phyloP scores from a whole-genome alignment of 1,140 invertebrate genomes.

The Leptinotarsa lineolata region DNA sequence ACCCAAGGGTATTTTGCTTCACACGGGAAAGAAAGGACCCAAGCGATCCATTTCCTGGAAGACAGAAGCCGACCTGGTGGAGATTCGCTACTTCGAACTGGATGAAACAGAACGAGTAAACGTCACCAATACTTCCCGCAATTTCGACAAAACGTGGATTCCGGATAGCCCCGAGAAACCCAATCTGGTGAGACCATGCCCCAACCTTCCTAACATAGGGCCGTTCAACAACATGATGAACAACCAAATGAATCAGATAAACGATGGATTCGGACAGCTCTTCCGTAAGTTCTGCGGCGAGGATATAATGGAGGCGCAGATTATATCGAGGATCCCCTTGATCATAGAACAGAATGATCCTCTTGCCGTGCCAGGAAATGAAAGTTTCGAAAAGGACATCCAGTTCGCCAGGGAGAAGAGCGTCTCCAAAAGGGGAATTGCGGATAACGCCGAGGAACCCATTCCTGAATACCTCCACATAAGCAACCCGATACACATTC shows the following conservation, averaged over 20 bases:
- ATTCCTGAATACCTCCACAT: constrained; percentile 78
- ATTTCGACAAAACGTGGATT: constrained; percentile 89
- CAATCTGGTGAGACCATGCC: constrained; percentile 77
- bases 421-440: constrained; percentile 81
- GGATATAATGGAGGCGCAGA: constrained; percentile 79
- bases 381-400: constrained; percentile 84
- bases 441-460: constrained; percentile 83
- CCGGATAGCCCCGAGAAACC: constrained; percentile 76
- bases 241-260: too few relatives aligned
- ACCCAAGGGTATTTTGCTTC: constrained; percentile 48
- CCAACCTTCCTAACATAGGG: too few relatives aligned
- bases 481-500: constrained; percentile 80
- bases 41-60: constrained; percentile 87
- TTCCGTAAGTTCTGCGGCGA: constrained; percentile 75
- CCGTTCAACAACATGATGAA: too few relatives aligned
- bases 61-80: constrained; percentile 75
- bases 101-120: constrained; percentile 95
- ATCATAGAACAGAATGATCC: constrained; percentile 69
- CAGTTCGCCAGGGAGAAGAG: constrained; percentile 84
- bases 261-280: too few relatives aligned
- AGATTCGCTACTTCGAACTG: constrained; percentile 87
- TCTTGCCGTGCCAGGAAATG: constrained; percentile 72
- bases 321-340: constrained; percentile 69
- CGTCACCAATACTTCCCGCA: constrained; percentile 88
- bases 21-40: constrained; percentile 65